These are phyloP conservation scores for Stenolophus ochropezus DNA, from an alignment of 2,888 invertebrate species.

Conservation along the genomic window DNA sequence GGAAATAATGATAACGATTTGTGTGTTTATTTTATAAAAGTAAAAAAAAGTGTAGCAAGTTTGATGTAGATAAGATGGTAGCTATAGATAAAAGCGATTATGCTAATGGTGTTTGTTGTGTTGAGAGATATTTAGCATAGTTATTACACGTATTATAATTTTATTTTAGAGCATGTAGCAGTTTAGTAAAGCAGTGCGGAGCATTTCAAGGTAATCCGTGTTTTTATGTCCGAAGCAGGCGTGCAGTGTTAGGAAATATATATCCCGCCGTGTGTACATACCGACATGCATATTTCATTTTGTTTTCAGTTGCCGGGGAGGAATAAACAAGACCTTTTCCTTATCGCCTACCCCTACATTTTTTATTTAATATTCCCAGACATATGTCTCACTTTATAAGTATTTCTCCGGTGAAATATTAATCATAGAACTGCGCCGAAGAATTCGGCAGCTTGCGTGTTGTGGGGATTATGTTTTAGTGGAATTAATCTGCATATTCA, in stretches of 20 bases:
- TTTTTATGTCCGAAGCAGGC: conserved; percentile 30
- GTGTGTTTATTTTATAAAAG: too few species aligned
- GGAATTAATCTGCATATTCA: conserved; percentile 52
- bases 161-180: neutral
- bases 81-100: neutral
- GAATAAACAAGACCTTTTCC: conserved; percentile 42
- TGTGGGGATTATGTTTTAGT: neutral
- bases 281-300: conserved; percentile 37
- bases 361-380: conserved; percentile 35
- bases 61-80: neutral
- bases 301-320: conserved; percentile 22
- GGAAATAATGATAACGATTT: too few species aligned
- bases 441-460: conserved; percentile 38
- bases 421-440: conserved; percentile 25
- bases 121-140: neutral
- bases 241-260: conserved; percentile 21
- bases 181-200: conserved; percentile 9
- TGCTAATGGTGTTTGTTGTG: neutral
- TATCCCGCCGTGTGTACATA: conserved; percentile 14
- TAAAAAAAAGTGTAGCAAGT: neutral
- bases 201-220: conserved; percentile 44
- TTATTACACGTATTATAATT: neutral
- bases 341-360: conserved; percentile 34
- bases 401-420: conserved; percentile 29
- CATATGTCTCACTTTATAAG: conserved; percentile 43